These are phyloP conservation scores for Lathamus discolor DNA, from an alignment of 2,113 vertebrate species.

Conservation along the genomic window DNA sequence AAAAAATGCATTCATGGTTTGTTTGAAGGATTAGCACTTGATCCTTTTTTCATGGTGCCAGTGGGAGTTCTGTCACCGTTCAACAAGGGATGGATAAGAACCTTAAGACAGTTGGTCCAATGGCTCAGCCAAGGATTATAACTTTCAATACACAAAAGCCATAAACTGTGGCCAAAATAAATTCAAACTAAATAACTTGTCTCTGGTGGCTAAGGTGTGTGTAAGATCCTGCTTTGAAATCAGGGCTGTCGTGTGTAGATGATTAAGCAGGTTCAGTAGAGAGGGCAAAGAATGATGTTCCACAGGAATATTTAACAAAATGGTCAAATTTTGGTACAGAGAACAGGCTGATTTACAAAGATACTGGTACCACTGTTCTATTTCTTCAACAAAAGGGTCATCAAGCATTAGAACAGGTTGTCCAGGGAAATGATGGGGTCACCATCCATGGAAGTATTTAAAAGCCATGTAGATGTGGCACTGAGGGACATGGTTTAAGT, in stretches of 20 bases:
- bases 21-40: constrained; percentile 5
- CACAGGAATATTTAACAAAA: background rate
- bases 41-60: constrained; percentile 28
- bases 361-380: background rate
- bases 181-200: background rate
- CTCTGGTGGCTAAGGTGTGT: background rate
- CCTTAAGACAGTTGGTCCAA: background rate
- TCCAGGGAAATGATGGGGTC: background rate
- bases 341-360: background rate
- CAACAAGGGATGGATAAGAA: background rate
- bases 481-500: background rate
- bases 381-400: background rate
- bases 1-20: background rate
- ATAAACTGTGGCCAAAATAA: constrained; percentile 12
- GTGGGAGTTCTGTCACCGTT: constrained; percentile 8
- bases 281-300: background rate
- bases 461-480: background rate
- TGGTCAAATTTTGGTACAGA: background rate
- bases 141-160: background rate
- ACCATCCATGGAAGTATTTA: background rate
- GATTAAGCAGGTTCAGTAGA: background rate
- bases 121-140: background rate
- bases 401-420: background rate
- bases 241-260: background rate
- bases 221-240: constrained; percentile 29